Evolutionary conservation across 2,797 vertebrate genomes (phyloP).

Genomic region (Peromyscus attwateri): DNA sequence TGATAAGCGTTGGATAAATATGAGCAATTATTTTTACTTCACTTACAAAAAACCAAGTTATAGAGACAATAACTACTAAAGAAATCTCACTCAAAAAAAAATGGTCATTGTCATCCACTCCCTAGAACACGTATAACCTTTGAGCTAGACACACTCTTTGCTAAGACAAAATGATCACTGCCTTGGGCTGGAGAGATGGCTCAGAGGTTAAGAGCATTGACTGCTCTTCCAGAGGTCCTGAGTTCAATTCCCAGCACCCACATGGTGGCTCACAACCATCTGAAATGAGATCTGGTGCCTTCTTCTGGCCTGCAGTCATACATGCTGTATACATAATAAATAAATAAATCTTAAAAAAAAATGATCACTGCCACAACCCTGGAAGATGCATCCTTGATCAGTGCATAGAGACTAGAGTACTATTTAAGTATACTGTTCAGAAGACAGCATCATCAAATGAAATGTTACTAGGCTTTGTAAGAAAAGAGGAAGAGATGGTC

Average conservation of each 20-base stretch:
- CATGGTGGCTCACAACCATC: too few relatives aligned
- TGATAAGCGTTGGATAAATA: background rate
- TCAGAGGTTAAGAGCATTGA: too few relatives aligned
- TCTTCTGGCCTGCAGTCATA: too few relatives aligned
- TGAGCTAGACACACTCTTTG: background rate
- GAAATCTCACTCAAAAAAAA: constrained; percentile 10
- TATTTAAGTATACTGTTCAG: background rate
- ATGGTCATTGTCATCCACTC: background rate
- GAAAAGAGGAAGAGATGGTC: background rate
- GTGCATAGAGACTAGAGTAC: background rate
- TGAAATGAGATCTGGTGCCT: too few relatives aligned
- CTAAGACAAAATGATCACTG: constrained; percentile 28
- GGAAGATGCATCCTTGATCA: background rate
- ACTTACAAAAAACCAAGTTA: constrained; percentile 47
- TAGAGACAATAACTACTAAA: background rate
- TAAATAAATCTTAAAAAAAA: too few relatives aligned
- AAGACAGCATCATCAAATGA: background rate
- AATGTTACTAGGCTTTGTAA: background rate
- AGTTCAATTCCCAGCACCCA: too few relatives aligned
- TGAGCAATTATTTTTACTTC: constrained; percentile 18
- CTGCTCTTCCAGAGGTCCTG: too few relatives aligned
- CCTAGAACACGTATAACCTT: background rate
- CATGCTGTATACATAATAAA: too few relatives aligned
- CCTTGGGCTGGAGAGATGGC: too few relatives aligned
- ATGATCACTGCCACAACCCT: background rate